Conservation (phyloP, 2,113 vertebrate species). For the Micronisus gabar region DNA sequence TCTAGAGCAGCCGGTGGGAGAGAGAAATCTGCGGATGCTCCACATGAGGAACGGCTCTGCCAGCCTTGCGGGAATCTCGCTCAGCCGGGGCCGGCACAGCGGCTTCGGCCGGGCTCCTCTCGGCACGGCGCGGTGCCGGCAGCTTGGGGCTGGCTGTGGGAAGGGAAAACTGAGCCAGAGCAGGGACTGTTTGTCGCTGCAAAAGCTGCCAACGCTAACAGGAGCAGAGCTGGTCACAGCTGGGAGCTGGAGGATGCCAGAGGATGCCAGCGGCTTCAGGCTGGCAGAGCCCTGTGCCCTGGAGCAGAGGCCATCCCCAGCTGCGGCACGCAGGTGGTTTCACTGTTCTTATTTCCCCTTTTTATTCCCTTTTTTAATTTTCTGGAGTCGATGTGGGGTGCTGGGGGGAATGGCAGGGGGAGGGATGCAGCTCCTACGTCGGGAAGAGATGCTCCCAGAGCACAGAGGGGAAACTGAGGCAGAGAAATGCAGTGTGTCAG, state of each 20-base stretch:
- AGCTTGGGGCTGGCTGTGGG: not conserved
- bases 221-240: not conserved
- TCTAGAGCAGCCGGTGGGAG: not conserved
- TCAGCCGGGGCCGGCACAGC: accelerated
- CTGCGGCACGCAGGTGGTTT: accelerated
- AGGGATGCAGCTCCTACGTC: not conserved
- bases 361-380: not conserved
- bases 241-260: not conserved
- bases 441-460: not conserved
- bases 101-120: not conserved
- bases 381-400: too few relatives aligned
- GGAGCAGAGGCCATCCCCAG: not conserved
- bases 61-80: not conserved
- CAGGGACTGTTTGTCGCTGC: accelerated
- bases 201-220: not conserved
- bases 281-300: not conserved
- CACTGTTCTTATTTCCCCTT: not conserved
- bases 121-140: not conserved
- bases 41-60: not conserved
- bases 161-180: not conserved
- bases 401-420: not conserved
- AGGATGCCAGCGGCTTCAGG: not conserved
- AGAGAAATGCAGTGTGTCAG: not conserved
- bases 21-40: not conserved
- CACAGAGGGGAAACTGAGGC: not conserved